Conservation (phyloP, 2,888 invertebrate genomes). For the Odontocolon sp. region DNA sequence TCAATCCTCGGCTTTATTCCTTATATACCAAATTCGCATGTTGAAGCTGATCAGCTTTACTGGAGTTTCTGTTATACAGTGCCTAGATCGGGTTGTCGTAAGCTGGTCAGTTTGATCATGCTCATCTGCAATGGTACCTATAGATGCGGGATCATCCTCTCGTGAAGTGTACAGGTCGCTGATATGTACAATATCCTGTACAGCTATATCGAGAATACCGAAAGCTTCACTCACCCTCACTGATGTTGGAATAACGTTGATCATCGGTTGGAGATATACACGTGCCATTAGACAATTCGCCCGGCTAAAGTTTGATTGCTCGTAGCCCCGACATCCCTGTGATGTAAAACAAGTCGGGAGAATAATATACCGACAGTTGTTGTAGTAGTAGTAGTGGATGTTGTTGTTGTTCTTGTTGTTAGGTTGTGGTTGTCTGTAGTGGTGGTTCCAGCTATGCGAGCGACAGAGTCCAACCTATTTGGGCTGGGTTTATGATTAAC, state of each 20-base stretch:
- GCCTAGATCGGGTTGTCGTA: too few relatives aligned
- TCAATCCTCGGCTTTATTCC: neutral
- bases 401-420: slow-evolving; percentile 17
- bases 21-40: neutral
- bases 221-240: neutral
- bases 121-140: too few relatives aligned
- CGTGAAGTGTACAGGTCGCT: neutral
- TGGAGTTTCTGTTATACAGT: too few relatives aligned
- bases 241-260: neutral
- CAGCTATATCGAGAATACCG: neutral
- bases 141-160: neutral
- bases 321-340: slow-evolving; percentile 49
- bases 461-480: slow-evolving; percentile 9
- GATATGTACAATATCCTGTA: too few relatives aligned
- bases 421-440: neutral
- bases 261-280: slow-evolving; percentile 58
- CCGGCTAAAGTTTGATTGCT: slow-evolving; percentile 21
- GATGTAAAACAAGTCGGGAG: slow-evolving; percentile 54
- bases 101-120: too few relatives aligned
- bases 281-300: slow-evolving; percentile 68
- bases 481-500: slow-evolving; percentile 36
- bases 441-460: neutral
- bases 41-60: too few relatives aligned
- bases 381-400: neutral
- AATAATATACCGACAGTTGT: neutral